Percentiles rank a stretch among this genome's conserved stretches.
Evolutionary conservation across 1,140 invertebrate species (phyloP).

Genomic region (Heliconius hermathena): DNA sequence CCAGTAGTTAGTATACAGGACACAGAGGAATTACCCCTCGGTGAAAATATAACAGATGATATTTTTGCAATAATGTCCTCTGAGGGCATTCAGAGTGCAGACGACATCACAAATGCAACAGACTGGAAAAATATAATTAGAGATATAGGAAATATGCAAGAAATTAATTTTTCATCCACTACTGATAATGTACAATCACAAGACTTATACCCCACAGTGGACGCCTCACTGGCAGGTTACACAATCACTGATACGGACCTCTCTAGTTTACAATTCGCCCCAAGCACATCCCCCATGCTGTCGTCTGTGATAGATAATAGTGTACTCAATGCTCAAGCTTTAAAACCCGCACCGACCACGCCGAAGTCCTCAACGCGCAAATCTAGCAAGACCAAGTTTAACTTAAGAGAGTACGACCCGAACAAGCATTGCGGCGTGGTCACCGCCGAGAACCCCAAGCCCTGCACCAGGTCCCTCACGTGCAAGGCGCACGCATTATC

Average conservation of each 20-base stretch:
- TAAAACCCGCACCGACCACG: constrained; percentile 58
- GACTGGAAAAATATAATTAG: constrained; percentile 79
- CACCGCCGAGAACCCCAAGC: constrained; percentile 85
- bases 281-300: constrained; percentile 60
- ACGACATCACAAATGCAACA: constrained; percentile 71
- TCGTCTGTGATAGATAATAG: constrained; percentile 59
- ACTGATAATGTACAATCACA: constrained; percentile 58
- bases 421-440: constrained; percentile 91
- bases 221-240: constrained; percentile 58
- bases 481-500: constrained; percentile 92
- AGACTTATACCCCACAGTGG: constrained; percentile 62
- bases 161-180: constrained; percentile 71
- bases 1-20: constrained; percentile 80
- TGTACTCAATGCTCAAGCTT: constrained; percentile 58
- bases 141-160: constrained; percentile 74
- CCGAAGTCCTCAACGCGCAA: constrained; percentile 76
- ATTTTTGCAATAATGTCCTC: constrained; percentile 80
- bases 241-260: constrained; percentile 65
- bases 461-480: constrained; percentile 91
- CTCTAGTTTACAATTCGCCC: constrained; percentile 62
- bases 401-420: constrained; percentile 89
- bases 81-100: constrained; percentile 76
- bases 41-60: constrained; percentile 76
- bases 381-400: constrained; percentile 83
- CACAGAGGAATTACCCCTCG: constrained; percentile 71